Evolutionary conservation across 2,113 vertebrate genomes (phyloP).

Genomic region (Taurulus bubalis): DNA sequence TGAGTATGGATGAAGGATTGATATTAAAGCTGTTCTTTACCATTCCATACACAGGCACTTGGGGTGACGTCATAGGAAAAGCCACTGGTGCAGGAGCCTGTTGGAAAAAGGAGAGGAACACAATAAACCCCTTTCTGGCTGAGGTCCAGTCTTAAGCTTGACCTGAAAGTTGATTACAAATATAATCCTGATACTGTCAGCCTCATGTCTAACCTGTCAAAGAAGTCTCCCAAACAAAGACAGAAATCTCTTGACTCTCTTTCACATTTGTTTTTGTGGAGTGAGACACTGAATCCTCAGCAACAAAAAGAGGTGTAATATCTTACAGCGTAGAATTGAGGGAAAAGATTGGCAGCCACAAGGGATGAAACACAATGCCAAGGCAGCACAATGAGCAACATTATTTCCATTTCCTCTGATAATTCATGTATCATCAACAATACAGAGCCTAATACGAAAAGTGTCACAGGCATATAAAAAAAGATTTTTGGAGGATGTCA

Average conservation of each 20-base stretch:
- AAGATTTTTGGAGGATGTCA: neutral
- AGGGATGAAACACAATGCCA: constrained; percentile 28
- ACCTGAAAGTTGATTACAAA: neutral
- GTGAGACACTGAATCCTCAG: neutral
- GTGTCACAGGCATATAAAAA: neutral
- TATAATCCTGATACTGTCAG: constrained; percentile 1
- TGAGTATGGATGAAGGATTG: neutral
- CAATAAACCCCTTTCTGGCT: neutral
- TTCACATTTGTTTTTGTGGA: constrained; percentile 14
- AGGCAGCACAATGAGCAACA: constrained; percentile 5
- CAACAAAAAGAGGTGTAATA: constrained; percentile 4
- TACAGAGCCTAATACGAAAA: constrained; percentile 11
- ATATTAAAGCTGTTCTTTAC: constrained; percentile 74
- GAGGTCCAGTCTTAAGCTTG: neutral
- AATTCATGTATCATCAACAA: constrained; percentile 9
- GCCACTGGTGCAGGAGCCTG: constrained; percentile 89
- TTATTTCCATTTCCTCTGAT: neutral
- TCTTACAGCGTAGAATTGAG: constrained; percentile 2
- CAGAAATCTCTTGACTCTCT: neutral
- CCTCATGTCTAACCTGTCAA: neutral
- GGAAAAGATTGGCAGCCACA: constrained; percentile 4
- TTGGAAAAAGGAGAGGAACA: constrained; percentile 23
- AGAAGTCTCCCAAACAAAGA: neutral
- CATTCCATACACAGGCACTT: constrained; percentile 96
- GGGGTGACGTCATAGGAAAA: constrained; percentile 90